Conservation (phyloP, 2,888 invertebrate species). For the Nymphalis polychloros region DNA sequence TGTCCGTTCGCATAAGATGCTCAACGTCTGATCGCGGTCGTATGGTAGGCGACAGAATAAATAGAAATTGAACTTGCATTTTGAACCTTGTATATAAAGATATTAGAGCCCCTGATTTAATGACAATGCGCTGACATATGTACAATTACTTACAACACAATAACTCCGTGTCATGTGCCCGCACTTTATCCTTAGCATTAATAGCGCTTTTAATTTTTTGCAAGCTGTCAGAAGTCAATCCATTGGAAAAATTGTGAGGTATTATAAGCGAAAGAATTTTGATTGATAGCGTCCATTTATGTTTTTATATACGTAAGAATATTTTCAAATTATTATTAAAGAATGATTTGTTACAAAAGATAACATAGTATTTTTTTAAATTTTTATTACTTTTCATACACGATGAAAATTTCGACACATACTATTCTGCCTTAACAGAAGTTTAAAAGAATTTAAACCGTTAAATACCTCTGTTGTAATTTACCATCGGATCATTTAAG, state of each 20-base stretch:
- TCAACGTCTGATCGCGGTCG: conserved; percentile 54
- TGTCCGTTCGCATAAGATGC: conserved; percentile 62
- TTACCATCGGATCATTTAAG: neutral
- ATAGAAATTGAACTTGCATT: conserved; percentile 3
- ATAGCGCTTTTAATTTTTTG: conserved; percentile 39
- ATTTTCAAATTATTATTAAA: neutral
- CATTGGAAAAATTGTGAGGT: conserved; percentile 12
- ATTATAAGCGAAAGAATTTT: conserved; percentile 5
- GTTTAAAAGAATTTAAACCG: conserved; percentile 20
- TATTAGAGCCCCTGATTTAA: neutral
- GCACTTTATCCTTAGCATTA: conserved; percentile 51
- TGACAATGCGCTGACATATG: neutral
- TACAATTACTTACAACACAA: conserved; percentile 60
- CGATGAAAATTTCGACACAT: neutral
- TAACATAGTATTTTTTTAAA: neutral
- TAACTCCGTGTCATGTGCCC: conserved; percentile 51
- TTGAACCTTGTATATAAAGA: conserved; percentile 13
- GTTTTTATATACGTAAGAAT: neutral
- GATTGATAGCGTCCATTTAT: neutral
- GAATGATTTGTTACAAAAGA: neutral
- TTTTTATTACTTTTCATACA: no score
- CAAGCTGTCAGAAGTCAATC: conserved; percentile 21
- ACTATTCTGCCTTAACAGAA: neutral
- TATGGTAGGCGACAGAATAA: conserved; percentile 42
- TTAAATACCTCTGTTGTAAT: conserved; percentile 43